Evolutionary conservation across 2,888 invertebrate species (phyloP).

Genomic region (Steinernema scapterisci): DNA sequence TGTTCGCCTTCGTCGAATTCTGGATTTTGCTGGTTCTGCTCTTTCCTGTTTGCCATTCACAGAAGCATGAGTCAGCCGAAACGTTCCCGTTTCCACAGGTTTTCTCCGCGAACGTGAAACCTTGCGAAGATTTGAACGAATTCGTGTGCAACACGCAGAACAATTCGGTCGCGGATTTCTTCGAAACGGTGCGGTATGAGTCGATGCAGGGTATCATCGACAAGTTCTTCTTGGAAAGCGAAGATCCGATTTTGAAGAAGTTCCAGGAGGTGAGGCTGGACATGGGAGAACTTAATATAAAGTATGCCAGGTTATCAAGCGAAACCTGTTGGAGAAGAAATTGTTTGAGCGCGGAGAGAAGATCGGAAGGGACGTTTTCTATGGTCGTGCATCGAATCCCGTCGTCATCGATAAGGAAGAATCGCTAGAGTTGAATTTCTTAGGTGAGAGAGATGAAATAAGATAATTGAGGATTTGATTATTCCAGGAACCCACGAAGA

Average conservation of each 20-base stretch:
- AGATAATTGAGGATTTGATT: background rate
- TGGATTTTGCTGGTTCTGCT: too few relatives aligned
- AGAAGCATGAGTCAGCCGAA: background rate
- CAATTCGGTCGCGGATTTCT: background rate
- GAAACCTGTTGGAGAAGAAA: background rate
- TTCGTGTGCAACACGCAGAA: constrained; percentile 1
- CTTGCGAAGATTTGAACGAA: background rate
- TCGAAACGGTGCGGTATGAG: background rate
- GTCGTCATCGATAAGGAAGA: background rate
- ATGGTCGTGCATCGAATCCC: background rate
- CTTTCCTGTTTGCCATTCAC: too few relatives aligned
- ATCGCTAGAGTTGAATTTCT: background rate
- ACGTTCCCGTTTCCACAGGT: background rate
- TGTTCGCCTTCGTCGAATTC: too few relatives aligned
- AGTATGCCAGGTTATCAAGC: background rate
- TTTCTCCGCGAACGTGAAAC: constrained; percentile 1
- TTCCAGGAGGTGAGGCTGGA: background rate
- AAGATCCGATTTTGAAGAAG: background rate
- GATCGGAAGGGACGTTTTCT: background rate
- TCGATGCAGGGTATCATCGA: background rate
- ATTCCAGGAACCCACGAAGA: background rate
- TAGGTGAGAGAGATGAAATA: background rate
- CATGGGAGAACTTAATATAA: background rate
- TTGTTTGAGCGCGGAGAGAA: background rate
- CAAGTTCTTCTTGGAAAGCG: constrained; percentile 1